Conservation (phyloP, 2,888 invertebrate genomes). For the Polylopha cassiicola region DNA sequence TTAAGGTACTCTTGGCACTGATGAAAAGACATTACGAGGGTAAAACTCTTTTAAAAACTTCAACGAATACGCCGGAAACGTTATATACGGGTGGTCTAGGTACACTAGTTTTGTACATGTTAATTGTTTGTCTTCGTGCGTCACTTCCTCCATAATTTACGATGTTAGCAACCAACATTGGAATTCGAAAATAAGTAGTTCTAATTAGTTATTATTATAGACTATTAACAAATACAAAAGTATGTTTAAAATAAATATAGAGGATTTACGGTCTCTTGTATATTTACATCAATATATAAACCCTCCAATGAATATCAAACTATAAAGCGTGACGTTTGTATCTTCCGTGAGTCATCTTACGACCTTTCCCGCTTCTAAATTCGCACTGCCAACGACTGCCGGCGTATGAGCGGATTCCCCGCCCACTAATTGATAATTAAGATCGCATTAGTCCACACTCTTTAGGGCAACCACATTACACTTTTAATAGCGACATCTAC, state of each 20-base stretch:
- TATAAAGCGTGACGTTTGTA: slow-evolving; percentile 25
- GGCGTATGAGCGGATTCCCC: slow-evolving; percentile 18
- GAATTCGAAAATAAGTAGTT: too few species aligned
- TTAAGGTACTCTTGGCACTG: not conserved
- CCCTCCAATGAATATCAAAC: slow-evolving; percentile 4
- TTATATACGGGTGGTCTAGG: slow-evolving; percentile 3
- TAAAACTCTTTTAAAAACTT: slow-evolving; percentile 3
- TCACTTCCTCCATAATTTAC: slow-evolving; percentile 18
- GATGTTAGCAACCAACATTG: too few species aligned
- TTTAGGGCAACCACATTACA: slow-evolving; percentile 5
- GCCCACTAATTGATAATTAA: slow-evolving; percentile 47
- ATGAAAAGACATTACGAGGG: slow-evolving; percentile 3
- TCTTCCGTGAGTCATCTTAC: slow-evolving; percentile 54
- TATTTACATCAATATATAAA: too few species aligned
- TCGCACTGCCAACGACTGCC: slow-evolving; percentile 60
- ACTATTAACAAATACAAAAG: too few species aligned
- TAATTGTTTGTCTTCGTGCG: slow-evolving; percentile 7
- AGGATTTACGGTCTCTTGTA: too few species aligned
- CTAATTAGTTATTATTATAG: too few species aligned
- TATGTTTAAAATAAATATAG: too few species aligned
- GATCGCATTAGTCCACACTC: slow-evolving; percentile 31
- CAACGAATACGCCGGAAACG: slow-evolving; percentile 5
- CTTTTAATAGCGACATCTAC: not conserved
- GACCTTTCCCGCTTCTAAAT: slow-evolving; percentile 68
- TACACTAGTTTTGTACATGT: slow-evolving; percentile 1